Percentiles rank a stretch among this genome's conserved stretches.
Evolutionary conservation across 2,113 vertebrate species (phyloP).

Genomic region (Pterocles orientalis): DNA sequence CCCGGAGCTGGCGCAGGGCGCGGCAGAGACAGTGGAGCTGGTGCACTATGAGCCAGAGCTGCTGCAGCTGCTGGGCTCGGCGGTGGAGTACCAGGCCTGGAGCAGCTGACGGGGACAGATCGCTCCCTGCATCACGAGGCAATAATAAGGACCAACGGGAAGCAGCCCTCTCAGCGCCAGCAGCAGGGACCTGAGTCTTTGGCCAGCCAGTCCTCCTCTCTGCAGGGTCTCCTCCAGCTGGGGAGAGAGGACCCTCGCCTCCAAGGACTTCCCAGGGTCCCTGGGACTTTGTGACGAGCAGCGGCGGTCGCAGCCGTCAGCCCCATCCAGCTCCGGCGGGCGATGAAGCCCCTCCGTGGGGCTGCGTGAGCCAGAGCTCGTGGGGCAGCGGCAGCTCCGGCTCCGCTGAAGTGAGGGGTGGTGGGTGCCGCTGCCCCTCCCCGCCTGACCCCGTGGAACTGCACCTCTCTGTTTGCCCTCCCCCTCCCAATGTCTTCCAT

Average conservation of each 20-base stretch:
- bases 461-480: slow-evolving; percentile 57
- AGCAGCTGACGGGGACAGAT: slow-evolving; percentile 76
- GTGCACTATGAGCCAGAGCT: slow-evolving; percentile 92
- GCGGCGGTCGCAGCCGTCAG: neutral
- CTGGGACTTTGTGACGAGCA: neutral
- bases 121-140: slow-evolving; percentile 72
- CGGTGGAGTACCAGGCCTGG: slow-evolving; percentile 78
- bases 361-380: neutral
- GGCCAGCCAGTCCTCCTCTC: slow-evolving; percentile 64
- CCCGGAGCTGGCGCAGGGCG: slow-evolving; percentile 60
- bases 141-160: slow-evolving; percentile 81
- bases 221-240: neutral
- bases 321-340: neutral
- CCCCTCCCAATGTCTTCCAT: slow-evolving; percentile 77
- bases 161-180: slow-evolving; percentile 73
- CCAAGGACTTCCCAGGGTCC: neutral
- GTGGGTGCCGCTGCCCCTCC: neutral
- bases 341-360: neutral
- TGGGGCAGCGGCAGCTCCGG: neutral
- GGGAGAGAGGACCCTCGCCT: neutral
- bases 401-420: neutral
- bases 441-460: slow-evolving; percentile 21
- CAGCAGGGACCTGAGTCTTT: slow-evolving; percentile 63
- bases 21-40: slow-evolving; percentile 87
- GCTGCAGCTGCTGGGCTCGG: slow-evolving; percentile 90